Conservation (phyloP, 2,888 invertebrate species). For the Erebia epiphron region DNA sequence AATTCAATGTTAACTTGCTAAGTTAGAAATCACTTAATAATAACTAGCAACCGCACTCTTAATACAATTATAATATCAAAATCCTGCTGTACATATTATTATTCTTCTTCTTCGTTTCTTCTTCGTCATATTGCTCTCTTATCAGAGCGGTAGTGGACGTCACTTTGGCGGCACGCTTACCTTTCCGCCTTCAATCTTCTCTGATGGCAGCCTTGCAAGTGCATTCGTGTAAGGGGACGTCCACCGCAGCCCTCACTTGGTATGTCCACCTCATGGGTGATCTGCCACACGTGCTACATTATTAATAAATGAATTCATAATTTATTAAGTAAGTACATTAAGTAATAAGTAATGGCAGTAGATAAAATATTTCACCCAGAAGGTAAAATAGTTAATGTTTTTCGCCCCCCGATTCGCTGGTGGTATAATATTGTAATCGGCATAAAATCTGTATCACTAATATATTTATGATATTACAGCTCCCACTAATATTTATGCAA, state of each 20-base stretch:
- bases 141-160: too few species aligned
- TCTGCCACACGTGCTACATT: too few species aligned
- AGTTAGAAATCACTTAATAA: not conserved
- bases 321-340: slow-evolving; percentile 25
- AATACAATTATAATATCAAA: too few species aligned
- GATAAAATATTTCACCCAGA: slow-evolving; percentile 24
- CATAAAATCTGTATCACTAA: slow-evolving; percentile 83
- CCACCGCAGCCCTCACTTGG: too few species aligned
- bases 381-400: slow-evolving; percentile 47
- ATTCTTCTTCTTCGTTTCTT: too few species aligned
- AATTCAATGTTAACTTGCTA: not conserved
- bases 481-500: slow-evolving; percentile 82
- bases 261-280: too few species aligned
- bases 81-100: not conserved
- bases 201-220: too few species aligned
- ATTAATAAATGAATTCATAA: slow-evolving; percentile 1
- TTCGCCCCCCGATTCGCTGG: slow-evolving; percentile 58
- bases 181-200: too few species aligned
- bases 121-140: too few species aligned
- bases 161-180: too few species aligned
- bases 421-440: slow-evolving; percentile 78
- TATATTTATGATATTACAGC: slow-evolving; percentile 80
- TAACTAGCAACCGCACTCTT: too few species aligned
- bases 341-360: slow-evolving; percentile 28
- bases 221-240: too few species aligned